Percentiles rank a stretch among this genome's conserved stretches.
These are phyloP conservation scores for Resseliella maxima DNA, from an alignment of 2,888 invertebrate genomes.

Conservation along the genomic window DNA sequence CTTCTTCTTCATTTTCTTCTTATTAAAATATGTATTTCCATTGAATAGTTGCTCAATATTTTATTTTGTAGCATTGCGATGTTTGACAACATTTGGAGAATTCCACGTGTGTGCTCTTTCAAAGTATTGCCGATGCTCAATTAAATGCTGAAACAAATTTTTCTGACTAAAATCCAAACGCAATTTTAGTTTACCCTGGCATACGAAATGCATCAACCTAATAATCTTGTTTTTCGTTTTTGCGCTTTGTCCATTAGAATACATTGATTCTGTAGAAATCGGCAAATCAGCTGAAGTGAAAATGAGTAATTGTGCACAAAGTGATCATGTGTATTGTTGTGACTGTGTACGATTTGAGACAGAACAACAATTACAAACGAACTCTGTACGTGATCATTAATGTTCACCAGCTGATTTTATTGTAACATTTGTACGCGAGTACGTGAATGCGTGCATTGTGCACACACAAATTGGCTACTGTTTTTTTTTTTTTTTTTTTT, in stretches of 20 bases:
- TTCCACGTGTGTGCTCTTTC: no score
- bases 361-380: not conserved
- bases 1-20: no score
- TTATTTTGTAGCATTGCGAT: no score
- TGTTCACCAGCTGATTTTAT: constrained; percentile 22
- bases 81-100: no score
- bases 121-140: no score
- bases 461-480: not conserved
- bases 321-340: not conserved
- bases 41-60: no score
- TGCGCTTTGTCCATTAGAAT: no score
- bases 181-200: not conserved
- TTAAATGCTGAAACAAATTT: no score
- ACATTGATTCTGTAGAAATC: not conserved
- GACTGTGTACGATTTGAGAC: not conserved
- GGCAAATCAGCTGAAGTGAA: not conserved
- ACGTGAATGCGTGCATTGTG: not conserved
- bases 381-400: constrained; percentile 7
- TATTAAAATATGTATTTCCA: no score
- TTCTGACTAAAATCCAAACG: no score
- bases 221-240: not conserved
- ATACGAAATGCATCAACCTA: not conserved
- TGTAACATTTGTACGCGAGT: not conserved
- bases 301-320: not conserved
- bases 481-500: no score